phyloP scores from a whole-genome alignment of 2,113 vertebrate species.

The Ciconia maguari region DNA sequence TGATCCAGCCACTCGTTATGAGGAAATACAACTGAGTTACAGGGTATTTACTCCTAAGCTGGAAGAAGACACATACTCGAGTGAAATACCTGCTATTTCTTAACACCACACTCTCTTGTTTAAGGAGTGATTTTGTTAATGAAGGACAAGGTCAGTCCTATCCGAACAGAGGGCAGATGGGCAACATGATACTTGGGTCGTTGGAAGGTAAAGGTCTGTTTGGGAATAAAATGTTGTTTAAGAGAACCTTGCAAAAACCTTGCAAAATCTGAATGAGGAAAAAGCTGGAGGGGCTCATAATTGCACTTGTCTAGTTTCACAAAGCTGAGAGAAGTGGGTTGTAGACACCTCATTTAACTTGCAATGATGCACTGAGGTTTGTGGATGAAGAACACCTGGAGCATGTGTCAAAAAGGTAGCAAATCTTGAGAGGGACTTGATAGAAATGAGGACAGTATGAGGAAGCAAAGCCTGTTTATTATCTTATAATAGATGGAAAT shows the following conservation, averaged over 20 bases:
- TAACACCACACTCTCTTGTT: not conserved
- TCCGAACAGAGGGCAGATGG: not conserved
- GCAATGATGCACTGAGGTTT: not conserved
- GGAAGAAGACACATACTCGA: not conserved
- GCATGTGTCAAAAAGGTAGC: not conserved
- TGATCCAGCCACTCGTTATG: not conserved
- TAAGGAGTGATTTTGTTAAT: not conserved
- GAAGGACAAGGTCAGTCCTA: not conserved
- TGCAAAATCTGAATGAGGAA: not conserved
- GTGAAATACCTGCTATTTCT: not conserved
- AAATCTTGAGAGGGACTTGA: not conserved
- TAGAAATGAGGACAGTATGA: not conserved
- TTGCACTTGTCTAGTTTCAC: not conserved
- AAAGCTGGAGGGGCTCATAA: not conserved
- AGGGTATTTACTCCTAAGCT: not conserved
- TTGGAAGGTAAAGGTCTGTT: not conserved
- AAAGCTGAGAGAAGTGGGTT: not conserved
- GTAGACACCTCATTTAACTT: not conserved
- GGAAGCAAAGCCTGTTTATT: not conserved
- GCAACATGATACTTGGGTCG: not conserved
- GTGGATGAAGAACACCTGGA: conserved; percentile 22
- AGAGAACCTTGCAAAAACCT: not conserved
- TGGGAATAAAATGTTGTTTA: not conserved
- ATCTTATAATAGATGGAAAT: conserved; percentile 8
- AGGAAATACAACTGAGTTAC: not conserved